Percentiles rank a stretch among this genome's conserved stretches.
These are phyloP conservation scores for Osedax frankpressi DNA, from an alignment of 2,888 invertebrate species.

Conservation along the genomic window DNA sequence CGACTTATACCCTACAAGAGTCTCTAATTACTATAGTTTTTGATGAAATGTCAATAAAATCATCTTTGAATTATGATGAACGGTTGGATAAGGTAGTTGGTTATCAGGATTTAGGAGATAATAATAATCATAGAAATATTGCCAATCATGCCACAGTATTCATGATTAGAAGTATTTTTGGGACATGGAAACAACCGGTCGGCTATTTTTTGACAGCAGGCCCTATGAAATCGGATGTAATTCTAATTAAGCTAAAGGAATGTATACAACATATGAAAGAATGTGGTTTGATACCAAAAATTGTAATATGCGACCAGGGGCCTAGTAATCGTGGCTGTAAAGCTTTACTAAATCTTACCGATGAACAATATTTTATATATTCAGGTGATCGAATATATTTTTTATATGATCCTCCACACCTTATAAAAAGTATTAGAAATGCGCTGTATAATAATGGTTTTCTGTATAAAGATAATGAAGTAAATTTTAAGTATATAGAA, in stretches of 20 bases:
- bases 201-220: conserved; percentile 9
- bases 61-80: not conserved
- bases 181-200: conserved; percentile 3
- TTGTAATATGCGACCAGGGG: conserved; percentile 6
- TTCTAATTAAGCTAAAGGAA: not conserved
- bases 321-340: not conserved
- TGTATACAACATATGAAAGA: not conserved
- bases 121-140: not conserved
- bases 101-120: not conserved
- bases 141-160: conserved; percentile 11
- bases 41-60: conserved; percentile 15
- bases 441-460: too few relatives aligned
- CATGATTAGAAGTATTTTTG: not conserved
- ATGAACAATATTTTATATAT: not conserved
- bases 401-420: too few relatives aligned
- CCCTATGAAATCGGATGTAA: not conserved
- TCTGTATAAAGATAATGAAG: too few relatives aligned
- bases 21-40: not conserved
- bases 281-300: not conserved
- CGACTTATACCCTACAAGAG: too few relatives aligned
- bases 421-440: too few relatives aligned
- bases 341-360: not conserved
- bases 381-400: too few relatives aligned
- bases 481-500: too few relatives aligned
- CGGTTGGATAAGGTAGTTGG: not conserved